Evolutionary conservation across 2,888 invertebrate species (phyloP), one percentile per base, ranked within the genome.

Genomic region (Drosophila mayaguana): DNA sequence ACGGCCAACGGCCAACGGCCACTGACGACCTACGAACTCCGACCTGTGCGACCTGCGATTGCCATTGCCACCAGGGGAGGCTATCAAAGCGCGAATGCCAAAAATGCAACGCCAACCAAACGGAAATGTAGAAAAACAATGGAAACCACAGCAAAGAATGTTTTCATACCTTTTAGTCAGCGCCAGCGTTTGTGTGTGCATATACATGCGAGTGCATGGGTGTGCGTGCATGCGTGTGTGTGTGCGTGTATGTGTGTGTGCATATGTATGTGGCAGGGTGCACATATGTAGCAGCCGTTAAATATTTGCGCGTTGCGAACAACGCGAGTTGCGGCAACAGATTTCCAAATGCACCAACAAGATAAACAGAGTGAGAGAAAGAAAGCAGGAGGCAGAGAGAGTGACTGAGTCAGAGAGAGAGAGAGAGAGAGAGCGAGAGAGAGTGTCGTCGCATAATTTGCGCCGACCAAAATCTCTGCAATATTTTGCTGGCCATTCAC

Each of bases 251-350:
- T 56, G 28, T 50, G 46, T 59, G 38, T 56, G 40, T 73, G 60
- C 48, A 46, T 70, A 62, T 65, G 55, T 64, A 62, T 73, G 73
- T 68, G 72, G 76, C 77, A 71, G 83, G 80, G 83, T 78, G 86
- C 82, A 87, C 88, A 83, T 83, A 87, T 88, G 83, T 83, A 78
- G 70, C 76, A 85, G 83, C 86, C 88, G 83, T 78, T 86, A 86
- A 87, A 87, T 87, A 88, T 88, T 87, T 87, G 73, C 88, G 75
- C 80, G 76, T 74, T 63, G 60, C 45, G 75, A 77, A 64, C 76
- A 85, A 76, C 62, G 18, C 50, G 50, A 50, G 34, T 50, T 50
- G 50, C 50, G 70, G 63, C 78, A 76, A 86, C 83, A 79, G 88
- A 88, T 85, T 82, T 84, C 50, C 74, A 78, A 79, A 76, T 67